Evolutionary conservation across 2,888 invertebrate species (phyloP).

Genomic region (Entomobrya proxima): DNA sequence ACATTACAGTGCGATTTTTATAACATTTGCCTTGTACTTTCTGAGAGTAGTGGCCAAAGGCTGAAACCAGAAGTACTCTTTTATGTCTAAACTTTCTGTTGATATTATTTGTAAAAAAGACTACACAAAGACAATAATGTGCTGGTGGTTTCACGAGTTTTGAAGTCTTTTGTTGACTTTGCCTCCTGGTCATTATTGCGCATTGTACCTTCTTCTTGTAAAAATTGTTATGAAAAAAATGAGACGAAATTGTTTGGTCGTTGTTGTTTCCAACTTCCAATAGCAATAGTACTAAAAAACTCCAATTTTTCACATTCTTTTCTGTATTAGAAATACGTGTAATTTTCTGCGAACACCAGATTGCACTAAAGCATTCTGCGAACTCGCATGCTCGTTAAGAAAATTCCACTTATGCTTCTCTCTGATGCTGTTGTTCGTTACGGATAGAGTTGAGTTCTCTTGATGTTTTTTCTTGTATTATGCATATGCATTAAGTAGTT

Average conservation of each 20-base stretch:
- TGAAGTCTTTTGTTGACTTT: not conserved
- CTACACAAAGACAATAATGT: not conserved
- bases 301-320: not conserved
- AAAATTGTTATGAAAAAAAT: not conserved
- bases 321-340: not conserved
- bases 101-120: not conserved
- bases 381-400: not conserved
- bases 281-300: too few species aligned
- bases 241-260: not conserved
- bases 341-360: not conserved
- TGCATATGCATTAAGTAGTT: not conserved
- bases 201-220: not conserved
- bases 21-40: too few species aligned
- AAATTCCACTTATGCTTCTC: not conserved
- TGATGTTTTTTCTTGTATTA: too few species aligned
- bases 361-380: not conserved
- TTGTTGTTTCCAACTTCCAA: not conserved
- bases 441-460: too few species aligned
- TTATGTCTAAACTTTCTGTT: not conserved
- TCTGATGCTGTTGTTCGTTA: too few species aligned
- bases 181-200: not conserved
- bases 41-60: not conserved
- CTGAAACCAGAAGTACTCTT: constrained; percentile 13
- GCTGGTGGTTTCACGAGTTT: not conserved
- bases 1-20: not conserved